Percentiles rank a stretch among this genome's conserved stretches.
phyloP scores from a whole-genome alignment of 1,140 invertebrate species.

The Anastatus disparis region DNA sequence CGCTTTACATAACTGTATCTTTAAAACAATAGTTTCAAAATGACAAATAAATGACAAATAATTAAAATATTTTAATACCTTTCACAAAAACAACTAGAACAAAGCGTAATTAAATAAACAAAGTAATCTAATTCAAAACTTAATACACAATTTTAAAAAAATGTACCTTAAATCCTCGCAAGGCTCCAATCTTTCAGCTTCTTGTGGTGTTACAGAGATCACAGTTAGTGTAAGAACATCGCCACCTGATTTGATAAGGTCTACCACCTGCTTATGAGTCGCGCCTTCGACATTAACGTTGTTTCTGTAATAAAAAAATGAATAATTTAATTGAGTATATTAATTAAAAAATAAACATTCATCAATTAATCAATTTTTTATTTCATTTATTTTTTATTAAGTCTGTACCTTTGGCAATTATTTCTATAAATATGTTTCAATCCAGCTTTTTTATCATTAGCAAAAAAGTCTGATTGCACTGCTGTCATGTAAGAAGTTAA shows the following conservation, averaged over 20 bases:
- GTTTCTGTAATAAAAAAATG: conserved; percentile 78
- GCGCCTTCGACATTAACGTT: conserved; percentile 97
- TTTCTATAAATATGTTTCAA: too few relatives aligned
- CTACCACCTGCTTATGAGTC: conserved; percentile 99
- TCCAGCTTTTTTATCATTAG: conserved; percentile 20
- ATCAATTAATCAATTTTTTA: neutral
- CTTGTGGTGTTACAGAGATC: conserved; percentile 92
- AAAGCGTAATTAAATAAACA: too few relatives aligned
- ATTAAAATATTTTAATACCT: too few relatives aligned
- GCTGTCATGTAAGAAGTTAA: conserved; percentile 59
- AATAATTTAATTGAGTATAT: neutral
- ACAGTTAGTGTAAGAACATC: conserved; percentile 95
- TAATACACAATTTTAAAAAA: too few relatives aligned
- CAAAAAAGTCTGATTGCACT: conserved; percentile 52
- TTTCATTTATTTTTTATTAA: neutral
- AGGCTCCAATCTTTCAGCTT: conserved; percentile 67
- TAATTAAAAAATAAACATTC: neutral
- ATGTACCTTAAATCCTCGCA: conserved; percentile 63
- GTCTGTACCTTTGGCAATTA: too few relatives aligned
- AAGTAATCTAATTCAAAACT: too few relatives aligned
- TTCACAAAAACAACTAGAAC: too few relatives aligned
- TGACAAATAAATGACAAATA: too few relatives aligned
- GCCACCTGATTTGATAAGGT: conserved; percentile 98
- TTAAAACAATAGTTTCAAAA: too few relatives aligned
- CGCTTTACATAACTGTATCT: too few relatives aligned